These are phyloP conservation scores for Grammomys surdaster DNA, from an alignment of 2,113 vertebrate species.

Conservation along the genomic window DNA sequence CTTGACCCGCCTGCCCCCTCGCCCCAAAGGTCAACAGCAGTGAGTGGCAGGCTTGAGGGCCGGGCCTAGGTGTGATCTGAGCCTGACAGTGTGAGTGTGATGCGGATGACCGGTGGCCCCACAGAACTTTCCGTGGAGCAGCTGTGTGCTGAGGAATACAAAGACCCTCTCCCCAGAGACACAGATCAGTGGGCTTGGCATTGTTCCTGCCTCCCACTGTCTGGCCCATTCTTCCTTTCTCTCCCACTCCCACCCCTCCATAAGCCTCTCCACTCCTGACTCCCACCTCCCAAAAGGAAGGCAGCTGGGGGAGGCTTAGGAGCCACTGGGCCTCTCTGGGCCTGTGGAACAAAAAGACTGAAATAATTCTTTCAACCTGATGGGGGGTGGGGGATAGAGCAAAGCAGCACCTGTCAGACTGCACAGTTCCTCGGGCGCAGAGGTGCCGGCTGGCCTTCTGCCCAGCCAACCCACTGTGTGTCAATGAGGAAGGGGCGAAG, in stretches of 20 bases:
- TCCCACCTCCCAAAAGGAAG: constrained; percentile 24
- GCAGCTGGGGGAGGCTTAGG: constrained; percentile 38
- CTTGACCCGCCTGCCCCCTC: background rate
- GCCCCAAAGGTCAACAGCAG: background rate
- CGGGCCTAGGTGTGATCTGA: background rate
- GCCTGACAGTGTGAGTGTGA: background rate
- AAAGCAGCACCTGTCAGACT: constrained; percentile 68
- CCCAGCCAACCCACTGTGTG: constrained; percentile 46
- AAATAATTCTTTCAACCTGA: constrained; percentile 39
- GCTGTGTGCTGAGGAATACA: constrained; percentile 65
- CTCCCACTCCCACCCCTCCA: constrained; percentile 27
- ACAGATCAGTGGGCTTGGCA: constrained; percentile 33
- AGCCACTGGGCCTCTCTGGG: constrained; percentile 23
- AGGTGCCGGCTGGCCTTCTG: constrained; percentile 60
- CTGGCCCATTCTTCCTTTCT: constrained; percentile 53
- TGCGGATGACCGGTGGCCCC: background rate
- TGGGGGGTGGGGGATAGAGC: background rate
- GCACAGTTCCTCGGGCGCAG: constrained; percentile 30
- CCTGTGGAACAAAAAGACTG: constrained; percentile 47
- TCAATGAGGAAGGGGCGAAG: background rate
- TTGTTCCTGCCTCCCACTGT: constrained; percentile 55
- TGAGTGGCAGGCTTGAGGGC: background rate
- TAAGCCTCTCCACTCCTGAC: background rate
- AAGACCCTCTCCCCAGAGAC: constrained; percentile 67
- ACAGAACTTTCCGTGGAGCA: constrained; percentile 14